Conservation (phyloP, 2,888 invertebrate species). For the Iphiclides podalirius region DNA sequence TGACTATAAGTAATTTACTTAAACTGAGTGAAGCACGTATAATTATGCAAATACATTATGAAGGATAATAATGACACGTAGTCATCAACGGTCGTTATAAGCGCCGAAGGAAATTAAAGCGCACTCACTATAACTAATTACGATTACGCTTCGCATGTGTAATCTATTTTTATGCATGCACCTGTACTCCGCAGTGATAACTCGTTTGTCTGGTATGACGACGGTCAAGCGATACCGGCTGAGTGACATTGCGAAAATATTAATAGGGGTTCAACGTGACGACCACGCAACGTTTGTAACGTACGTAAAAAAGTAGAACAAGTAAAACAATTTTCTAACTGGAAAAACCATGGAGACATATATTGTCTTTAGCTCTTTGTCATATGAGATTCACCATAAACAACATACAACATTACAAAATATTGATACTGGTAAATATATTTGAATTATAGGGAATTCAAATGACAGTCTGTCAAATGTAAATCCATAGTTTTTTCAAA, state of each 20-base stretch:
- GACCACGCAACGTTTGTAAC: constrained; percentile 12
- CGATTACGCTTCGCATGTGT: constrained; percentile 39
- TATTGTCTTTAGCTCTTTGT: no score
- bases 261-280: constrained; percentile 18
- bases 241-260: constrained; percentile 28
- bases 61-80: constrained; percentile 33
- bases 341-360: no score
- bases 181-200: constrained; percentile 49
- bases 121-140: constrained; percentile 47
- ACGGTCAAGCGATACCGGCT: constrained; percentile 37
- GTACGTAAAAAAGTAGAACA: no score
- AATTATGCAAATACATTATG: constrained; percentile 29
- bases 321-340: background rate
- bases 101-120: constrained; percentile 51
- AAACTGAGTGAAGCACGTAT: constrained; percentile 5
- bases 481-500: no score
- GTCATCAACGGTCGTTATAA: constrained; percentile 41
- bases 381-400: no score
- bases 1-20: no score
- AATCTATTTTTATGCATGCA: constrained; percentile 55
- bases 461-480: no score
- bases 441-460: no score
- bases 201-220: constrained; percentile 50
- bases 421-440: no score
- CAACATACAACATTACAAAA: no score